Conservation (phyloP, 2,888 invertebrate species). For the Calephelis perditalis region DNA sequence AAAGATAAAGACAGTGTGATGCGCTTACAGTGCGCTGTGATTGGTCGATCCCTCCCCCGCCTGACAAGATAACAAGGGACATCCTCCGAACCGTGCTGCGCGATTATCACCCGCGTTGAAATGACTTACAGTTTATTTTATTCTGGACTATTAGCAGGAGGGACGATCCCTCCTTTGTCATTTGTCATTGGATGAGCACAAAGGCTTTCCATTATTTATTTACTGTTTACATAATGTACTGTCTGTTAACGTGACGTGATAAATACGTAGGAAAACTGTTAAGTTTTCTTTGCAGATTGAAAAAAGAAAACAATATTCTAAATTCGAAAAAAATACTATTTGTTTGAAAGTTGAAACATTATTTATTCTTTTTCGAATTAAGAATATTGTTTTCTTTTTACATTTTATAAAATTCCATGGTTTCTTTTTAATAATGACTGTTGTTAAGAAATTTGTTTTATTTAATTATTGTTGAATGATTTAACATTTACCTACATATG, state of each 20-base stretch:
- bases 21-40: conserved; percentile 54
- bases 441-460: no score
- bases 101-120: conserved; percentile 35
- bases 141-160: conserved; percentile 40
- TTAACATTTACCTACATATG: no score
- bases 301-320: not conserved
- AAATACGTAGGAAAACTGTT: not conserved
- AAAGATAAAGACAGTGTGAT: conserved; percentile 65
- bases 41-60: conserved; percentile 72
- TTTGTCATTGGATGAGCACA: conserved; percentile 72
- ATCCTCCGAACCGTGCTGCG: conserved; percentile 51
- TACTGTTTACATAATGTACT: conserved; percentile 52
- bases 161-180: conserved; percentile 71
- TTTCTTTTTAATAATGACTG: no score
- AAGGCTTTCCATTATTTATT: conserved; percentile 69
- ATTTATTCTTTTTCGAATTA: no score
- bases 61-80: conserved; percentile 74
- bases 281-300: not conserved
- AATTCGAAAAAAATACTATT: not conserved
- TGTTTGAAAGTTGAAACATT: no score
- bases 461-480: no score
- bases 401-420: no score
- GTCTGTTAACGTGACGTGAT: conserved; percentile 21
- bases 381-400: no score
- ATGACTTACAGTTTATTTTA: conserved; percentile 39